Evolutionary conservation across 2,113 vertebrate genomes (phyloP).

Genomic region (Sakesphorus luctuosus): DNA sequence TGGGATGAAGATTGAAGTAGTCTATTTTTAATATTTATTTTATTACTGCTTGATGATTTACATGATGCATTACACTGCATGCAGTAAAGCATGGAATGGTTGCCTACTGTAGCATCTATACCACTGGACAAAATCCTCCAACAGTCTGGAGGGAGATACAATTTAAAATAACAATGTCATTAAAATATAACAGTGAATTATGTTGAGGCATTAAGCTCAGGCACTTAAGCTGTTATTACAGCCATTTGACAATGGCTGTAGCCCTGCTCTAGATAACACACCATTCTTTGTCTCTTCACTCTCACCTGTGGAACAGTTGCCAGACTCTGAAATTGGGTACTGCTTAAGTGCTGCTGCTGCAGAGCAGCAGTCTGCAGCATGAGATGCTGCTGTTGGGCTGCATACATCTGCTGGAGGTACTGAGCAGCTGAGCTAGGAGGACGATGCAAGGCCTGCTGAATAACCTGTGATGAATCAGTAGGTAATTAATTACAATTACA

Average conservation of each 20-base stretch:
- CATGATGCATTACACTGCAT: constrained; percentile 49
- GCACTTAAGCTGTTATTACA: constrained; percentile 55
- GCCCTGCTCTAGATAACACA: background rate
- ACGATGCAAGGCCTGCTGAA: constrained; percentile 91
- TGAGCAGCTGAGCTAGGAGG: constrained; percentile 91
- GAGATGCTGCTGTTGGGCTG: constrained; percentile 93
- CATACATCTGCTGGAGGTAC: constrained; percentile 96
- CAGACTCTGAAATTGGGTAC: constrained; percentile 87
- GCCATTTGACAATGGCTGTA: background rate
- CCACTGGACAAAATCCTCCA: background rate
- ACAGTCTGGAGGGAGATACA: background rate
- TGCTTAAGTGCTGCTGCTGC: constrained; percentile 86
- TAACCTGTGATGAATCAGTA: constrained; percentile 81
- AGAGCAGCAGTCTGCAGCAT: constrained; percentile 92
- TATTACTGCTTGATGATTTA: constrained; percentile 31
- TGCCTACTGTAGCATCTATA: constrained; percentile 33
- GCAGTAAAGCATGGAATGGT: constrained; percentile 65
- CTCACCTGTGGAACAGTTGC: constrained; percentile 89
- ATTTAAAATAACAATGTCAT: background rate
- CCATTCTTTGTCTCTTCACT: background rate
- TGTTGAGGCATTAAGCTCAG: constrained; percentile 34
- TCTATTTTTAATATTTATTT: background rate
- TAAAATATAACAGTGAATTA: constrained; percentile 22
- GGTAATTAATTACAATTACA: constrained; percentile 54
- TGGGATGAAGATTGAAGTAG: background rate